Conservation (phyloP, 2,113 vertebrate genomes). For the Centropristis striata region DNA sequence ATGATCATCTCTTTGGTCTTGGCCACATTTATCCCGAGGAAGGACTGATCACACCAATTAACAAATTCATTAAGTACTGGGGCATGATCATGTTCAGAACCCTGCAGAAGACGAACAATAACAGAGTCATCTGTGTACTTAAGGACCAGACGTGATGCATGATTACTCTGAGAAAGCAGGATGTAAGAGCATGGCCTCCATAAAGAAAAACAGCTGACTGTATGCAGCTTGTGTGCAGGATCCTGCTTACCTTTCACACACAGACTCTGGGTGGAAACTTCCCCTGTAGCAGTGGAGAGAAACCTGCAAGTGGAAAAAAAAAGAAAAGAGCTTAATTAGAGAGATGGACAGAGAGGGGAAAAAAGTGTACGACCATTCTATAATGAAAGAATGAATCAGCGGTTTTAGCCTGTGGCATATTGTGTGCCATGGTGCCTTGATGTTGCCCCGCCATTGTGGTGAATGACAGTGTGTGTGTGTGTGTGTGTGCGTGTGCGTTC, state of each 20-base stretch:
- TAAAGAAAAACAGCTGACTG: neutral
- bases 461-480: constrained; percentile 17
- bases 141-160: no score
- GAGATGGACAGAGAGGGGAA: constrained; percentile 14
- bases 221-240: neutral
- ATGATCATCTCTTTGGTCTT: no score
- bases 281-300: constrained; percentile 18
- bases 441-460: constrained; percentile 28
- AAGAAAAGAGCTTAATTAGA: constrained; percentile 28
- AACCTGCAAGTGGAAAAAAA: constrained; percentile 65
- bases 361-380: neutral
- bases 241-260: constrained; percentile 69
- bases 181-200: neutral
- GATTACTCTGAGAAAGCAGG: neutral
- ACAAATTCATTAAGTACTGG: no score
- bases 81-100: no score
- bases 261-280: constrained; percentile 48
- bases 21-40: no score
- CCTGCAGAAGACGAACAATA: no score
- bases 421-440: neutral
- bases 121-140: no score
- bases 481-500: constrained; percentile 2
- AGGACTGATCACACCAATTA: no score
- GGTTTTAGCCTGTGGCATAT: constrained; percentile 40
- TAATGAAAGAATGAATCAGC: constrained; percentile 34